Base-by-base conservation (phyloP, 1,140 invertebrate genomes). In the Varroa destructor region DNA sequence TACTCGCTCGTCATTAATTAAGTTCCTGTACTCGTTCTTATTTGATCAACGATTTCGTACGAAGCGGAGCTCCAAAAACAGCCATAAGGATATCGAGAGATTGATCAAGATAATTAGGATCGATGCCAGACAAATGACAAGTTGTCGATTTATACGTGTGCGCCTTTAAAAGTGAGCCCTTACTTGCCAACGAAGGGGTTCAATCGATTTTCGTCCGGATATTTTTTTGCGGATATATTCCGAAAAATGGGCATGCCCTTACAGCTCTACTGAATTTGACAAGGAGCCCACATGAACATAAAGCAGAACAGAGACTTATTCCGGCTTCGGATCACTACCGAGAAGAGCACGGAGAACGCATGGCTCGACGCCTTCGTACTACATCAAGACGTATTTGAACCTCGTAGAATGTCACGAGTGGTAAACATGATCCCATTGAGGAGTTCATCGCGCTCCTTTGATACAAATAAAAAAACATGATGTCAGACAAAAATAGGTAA, bases 1-100 rank as follows among this genome's bases (percentile, higher is more conserved):
- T 93, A 93, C 95, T 0, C 83, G 80, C 81, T 98, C 93, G 76
- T 84, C 89, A 0, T 87, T 85, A n/a, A 91, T 77, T 83, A 97
- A 98, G 80, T 97, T 96, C 76, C 93, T 89, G 79, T 97, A 90
- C 78, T 99, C 95, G 0, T 89, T 94, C 95, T 12, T 92, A 81
- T 43, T 92, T 90, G 0, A 91, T 95, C 6, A 88, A 87, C 74
- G 84, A 85, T 77, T 92, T 88, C 43, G 91, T 95, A 78, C 98
- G 97, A 0, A 97, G 81, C 0, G 95, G 95, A 5, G 83, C 82
- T 51, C 93, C 83, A 81, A 98, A 98, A 83, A 37, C 61, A n/a
- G 61, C 61, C 8, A 40, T 46, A 40, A 67, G 46, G 40, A 81
- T 67, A 37, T 67, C 61, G 37, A 67, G 61, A 12, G 61, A 67